Percentiles rank a stretch among this genome's conserved stretches.
phyloP scores from a whole-genome alignment of 1,140 invertebrate genomes.

The Drosophila guanche region DNA sequence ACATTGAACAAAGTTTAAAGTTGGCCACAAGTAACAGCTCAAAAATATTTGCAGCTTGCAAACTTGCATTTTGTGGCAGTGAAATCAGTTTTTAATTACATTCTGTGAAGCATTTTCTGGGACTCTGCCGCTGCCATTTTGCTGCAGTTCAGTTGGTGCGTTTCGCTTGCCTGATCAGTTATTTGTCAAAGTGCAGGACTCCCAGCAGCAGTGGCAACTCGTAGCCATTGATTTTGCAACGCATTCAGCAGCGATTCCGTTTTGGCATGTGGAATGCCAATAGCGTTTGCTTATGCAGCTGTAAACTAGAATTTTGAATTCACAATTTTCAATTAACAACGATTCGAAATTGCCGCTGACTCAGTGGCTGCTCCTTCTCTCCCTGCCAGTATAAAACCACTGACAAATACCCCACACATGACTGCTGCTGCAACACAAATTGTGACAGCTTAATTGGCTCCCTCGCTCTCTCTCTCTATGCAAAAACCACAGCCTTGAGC shows the following conservation, averaged over 20 bases:
- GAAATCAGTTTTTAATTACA: conserved; percentile 38
- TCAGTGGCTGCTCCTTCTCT: conserved; percentile 23
- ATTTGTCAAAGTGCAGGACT: conserved; percentile 51
- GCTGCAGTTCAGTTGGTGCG: conserved; percentile 5
- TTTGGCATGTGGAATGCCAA: conserved; percentile 8
- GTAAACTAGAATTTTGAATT: conserved; percentile 71
- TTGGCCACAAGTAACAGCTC: too few relatives aligned
- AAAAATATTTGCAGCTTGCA: background rate
- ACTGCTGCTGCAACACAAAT: conserved; percentile 34
- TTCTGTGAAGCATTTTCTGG: conserved; percentile 27
- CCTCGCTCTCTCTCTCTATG: conserved; percentile 44
- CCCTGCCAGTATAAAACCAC: conserved; percentile 23
- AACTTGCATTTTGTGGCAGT: conserved; percentile 11
- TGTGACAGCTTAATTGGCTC: conserved; percentile 49
- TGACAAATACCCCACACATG: conserved; percentile 30
- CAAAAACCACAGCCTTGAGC: conserved; percentile 7
- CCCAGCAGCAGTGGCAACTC: background rate
- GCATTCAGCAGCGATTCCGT: background rate
- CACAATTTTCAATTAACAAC: conserved; percentile 76
- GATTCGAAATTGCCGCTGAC: conserved; percentile 57
- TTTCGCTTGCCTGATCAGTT: conserved; percentile 47
- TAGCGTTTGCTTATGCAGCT: conserved; percentile 55
- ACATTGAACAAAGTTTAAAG: too few relatives aligned
- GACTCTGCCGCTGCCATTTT: background rate
- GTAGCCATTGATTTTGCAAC: background rate